Evolutionary conservation across 2,797 vertebrate species (phyloP).

Genomic region (Sebastes diaconus): DNA sequence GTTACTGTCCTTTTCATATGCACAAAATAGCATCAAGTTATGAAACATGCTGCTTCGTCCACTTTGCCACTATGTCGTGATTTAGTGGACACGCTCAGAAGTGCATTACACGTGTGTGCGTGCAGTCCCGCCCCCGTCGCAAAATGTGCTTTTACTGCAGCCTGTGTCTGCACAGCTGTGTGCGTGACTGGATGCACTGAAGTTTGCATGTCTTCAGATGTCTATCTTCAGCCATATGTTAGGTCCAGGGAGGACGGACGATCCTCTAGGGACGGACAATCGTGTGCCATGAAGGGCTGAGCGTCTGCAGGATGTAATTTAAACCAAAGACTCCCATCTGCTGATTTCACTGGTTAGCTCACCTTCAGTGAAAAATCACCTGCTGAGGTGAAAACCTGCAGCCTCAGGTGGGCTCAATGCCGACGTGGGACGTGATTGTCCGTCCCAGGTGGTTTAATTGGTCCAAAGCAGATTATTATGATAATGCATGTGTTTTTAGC

Average conservation of each 20-base stretch:
- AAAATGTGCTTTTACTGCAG: neutral
- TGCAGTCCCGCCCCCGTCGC: neutral
- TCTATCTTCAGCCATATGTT: neutral
- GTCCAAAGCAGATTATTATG: neutral
- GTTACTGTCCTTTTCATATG: too few species aligned
- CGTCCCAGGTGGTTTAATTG: neutral
- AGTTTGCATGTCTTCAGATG: neutral
- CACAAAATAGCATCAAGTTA: neutral
- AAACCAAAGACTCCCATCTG: conserved; percentile 6
- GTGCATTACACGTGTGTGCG: neutral
- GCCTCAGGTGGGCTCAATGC: neutral
- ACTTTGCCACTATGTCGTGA: neutral
- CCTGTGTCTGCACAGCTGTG: conserved; percentile 10
- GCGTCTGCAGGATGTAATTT: neutral
- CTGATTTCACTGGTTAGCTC: conserved; percentile 19
- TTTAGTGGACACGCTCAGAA: neutral
- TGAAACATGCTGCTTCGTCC: neutral
- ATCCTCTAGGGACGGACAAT: neutral
- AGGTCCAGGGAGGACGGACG: neutral
- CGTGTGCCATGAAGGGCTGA: neutral
- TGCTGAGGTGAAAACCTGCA: conserved; percentile 6
- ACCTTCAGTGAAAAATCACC: neutral
- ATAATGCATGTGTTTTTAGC: neutral
- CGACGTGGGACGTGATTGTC: neutral
- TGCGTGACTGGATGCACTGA: conserved; percentile 13